Percentiles rank a stretch among this genome's conserved stretches.
These are phyloP conservation scores for Telmatherina bonti DNA, from an alignment of 2,797 vertebrate species.

Conservation along the genomic window DNA sequence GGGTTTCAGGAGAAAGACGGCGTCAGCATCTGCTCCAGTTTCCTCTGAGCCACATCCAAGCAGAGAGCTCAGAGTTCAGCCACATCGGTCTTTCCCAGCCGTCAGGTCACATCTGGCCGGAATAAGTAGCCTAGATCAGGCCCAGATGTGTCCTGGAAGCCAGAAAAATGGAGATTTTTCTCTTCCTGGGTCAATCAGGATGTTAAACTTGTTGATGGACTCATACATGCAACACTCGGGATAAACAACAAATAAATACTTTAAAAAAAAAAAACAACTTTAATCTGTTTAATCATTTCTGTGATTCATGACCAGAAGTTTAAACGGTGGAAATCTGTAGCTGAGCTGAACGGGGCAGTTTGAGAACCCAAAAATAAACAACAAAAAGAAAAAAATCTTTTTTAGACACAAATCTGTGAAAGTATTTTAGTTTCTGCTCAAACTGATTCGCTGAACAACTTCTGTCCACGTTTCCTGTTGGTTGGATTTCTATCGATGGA, in stretches of 20 bases:
- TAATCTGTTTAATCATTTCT: neutral
- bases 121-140: neutral
- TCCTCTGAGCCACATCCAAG: neutral
- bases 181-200: neutral
- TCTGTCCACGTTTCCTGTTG: neutral
- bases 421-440: neutral
- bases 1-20: neutral
- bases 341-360: neutral
- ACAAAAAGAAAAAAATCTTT: neutral
- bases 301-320: neutral
- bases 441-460: neutral
- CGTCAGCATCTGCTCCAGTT: neutral
- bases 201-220: neutral
- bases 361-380: neutral
- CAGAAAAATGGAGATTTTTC: neutral
- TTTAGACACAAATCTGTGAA: neutral
- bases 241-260: neutral
- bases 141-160: neutral
- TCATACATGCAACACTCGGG: neutral
- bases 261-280: neutral
- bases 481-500: neutral
- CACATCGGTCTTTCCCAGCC: no score
- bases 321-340: neutral
- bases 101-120: neutral
- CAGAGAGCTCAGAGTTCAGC: neutral